These are phyloP conservation scores for Suillia variegata DNA, from an alignment of 2,888 invertebrate species.

Conservation along the genomic window DNA sequence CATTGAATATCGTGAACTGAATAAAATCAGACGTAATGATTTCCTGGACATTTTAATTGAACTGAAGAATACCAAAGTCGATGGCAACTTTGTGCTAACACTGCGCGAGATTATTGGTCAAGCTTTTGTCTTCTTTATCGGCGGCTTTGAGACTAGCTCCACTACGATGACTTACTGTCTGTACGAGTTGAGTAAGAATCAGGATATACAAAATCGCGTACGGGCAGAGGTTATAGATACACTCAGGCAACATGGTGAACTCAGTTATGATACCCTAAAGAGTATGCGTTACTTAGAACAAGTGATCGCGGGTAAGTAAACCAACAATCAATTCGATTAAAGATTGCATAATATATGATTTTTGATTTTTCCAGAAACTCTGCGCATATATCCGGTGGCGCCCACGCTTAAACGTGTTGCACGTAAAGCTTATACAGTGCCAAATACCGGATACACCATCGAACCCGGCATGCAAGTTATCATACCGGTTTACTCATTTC, in stretches of 20 bases:
- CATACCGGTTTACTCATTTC: conserved; percentile 52
- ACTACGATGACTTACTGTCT: conserved; percentile 59
- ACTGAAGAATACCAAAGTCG: conserved; percentile 28
- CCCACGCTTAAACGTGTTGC: conserved; percentile 62
- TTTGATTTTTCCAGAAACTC: conserved; percentile 57
- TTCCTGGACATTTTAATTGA: conserved; percentile 44
- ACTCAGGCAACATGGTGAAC: conserved; percentile 46
- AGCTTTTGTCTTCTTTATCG: conserved; percentile 62
- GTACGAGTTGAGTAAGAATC: conserved; percentile 61
- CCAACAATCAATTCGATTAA: background rate
- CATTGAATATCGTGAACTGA: conserved; percentile 33
- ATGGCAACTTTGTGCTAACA: conserved; percentile 21
- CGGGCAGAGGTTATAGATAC: conserved; percentile 57
- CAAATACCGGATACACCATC: conserved; percentile 58
- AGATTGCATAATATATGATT: background rate
- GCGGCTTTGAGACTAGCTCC: conserved; percentile 63
- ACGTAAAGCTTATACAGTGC: conserved; percentile 61
- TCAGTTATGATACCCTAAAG: conserved; percentile 47
- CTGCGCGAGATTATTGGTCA: conserved; percentile 62
- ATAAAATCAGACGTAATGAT: conserved; percentile 39
- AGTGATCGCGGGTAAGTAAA: conserved; percentile 54
- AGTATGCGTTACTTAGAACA: conserved; percentile 60
- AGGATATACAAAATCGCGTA: conserved; percentile 56
- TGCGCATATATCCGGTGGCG: conserved; percentile 64
- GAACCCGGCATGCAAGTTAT: conserved; percentile 51